Evolutionary conservation across 1,140 invertebrate species (phyloP).

Genomic region (Alviniconcha marisindica): DNA sequence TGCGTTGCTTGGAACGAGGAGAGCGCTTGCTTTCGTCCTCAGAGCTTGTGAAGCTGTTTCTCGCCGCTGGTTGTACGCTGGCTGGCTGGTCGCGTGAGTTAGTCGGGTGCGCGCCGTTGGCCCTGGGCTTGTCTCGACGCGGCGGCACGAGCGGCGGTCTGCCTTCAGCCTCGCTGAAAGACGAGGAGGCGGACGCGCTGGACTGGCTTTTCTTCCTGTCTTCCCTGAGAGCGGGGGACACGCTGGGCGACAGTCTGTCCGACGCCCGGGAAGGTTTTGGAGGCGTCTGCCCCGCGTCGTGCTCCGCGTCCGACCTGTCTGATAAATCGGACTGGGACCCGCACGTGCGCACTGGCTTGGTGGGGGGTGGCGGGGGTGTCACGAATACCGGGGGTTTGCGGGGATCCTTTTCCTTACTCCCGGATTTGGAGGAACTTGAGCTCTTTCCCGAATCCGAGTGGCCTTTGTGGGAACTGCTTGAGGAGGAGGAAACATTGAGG

Average conservation of each 20-base stretch:
- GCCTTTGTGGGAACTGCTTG: neutral
- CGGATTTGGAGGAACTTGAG: neutral
- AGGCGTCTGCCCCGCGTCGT: neutral
- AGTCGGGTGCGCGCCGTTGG: neutral
- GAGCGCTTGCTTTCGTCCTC: neutral
- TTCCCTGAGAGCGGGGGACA: neutral
- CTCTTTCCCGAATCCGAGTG: constrained; percentile 6
- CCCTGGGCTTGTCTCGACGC: constrained; percentile 29
- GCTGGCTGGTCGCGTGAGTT: neutral
- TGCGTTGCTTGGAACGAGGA: too few species aligned
- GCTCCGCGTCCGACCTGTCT: constrained; percentile 3
- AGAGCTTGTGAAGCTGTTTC: neutral
- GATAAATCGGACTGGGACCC: constrained; percentile 33
- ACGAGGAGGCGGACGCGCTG: neutral
- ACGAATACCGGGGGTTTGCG: constrained; percentile 32
- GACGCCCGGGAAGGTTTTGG: neutral
- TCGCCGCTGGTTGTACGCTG: neutral
- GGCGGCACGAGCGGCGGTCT: constrained; percentile 13
- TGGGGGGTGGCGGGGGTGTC: constrained; percentile 16
- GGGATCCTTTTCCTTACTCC: neutral
- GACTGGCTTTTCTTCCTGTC: constrained; percentile 1
- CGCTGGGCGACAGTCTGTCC: constrained; percentile 19
- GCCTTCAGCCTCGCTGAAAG: constrained; percentile 20
- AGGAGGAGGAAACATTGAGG: neutral
- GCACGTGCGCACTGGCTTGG: constrained; percentile 18